Conservation (phyloP, 1,140 invertebrate species). For the Euura lappo region DNA sequence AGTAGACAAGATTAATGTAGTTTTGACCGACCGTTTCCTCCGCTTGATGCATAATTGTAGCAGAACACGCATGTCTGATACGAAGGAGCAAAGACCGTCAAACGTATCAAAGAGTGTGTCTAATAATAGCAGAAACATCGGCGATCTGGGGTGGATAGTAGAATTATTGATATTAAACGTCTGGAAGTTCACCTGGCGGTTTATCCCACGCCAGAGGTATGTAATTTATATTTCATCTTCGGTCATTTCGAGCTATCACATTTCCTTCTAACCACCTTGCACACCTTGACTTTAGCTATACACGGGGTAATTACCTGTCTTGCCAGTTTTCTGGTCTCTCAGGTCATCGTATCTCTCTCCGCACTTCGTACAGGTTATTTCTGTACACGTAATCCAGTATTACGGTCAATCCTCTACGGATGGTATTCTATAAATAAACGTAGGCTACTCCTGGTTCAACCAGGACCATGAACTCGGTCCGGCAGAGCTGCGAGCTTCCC, state of each 20-base stretch:
- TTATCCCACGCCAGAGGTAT: not conserved
- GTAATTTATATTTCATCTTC: not conserved
- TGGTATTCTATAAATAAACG: constrained; percentile 33
- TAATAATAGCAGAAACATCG: not conserved
- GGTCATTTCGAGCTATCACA: not conserved
- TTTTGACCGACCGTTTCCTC: not conserved
- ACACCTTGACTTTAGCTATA: not conserved
- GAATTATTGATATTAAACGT: not conserved
- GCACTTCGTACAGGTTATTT: constrained; percentile 30
- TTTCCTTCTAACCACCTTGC: not conserved
- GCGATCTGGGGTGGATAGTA: too few species aligned
- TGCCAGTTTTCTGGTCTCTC: not conserved
- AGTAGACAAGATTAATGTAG: not conserved
- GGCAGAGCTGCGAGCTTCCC: not conserved
- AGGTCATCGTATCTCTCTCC: not conserved
- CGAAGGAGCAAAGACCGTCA: not conserved
- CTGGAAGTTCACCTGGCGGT: not conserved
- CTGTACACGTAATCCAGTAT: constrained; percentile 33
- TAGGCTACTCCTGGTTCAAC: not conserved
- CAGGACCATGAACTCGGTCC: not conserved
- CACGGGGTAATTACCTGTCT: not conserved
- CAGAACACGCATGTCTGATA: not conserved
- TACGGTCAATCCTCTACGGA: constrained; percentile 34
- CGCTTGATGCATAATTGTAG: not conserved
- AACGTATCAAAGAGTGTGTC: not conserved